A percentile compares a stretch with the other conserved stretches of the same genome.
Evolutionary conservation across 2,113 vertebrate species (phyloP).

Genomic region (Barbus barbus): DNA sequence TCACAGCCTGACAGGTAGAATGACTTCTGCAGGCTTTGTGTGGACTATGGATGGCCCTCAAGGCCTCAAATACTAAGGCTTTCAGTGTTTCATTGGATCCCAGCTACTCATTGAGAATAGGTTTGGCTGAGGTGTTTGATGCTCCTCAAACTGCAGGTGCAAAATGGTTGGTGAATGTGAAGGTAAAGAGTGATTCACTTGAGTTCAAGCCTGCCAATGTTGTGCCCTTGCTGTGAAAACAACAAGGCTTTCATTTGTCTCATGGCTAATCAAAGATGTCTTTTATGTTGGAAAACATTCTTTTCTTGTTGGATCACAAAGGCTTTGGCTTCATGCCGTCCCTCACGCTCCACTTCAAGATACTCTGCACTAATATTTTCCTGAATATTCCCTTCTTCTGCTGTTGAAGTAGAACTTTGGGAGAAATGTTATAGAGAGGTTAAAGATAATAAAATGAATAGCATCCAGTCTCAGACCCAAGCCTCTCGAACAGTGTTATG

Average conservation of each 20-base stretch:
- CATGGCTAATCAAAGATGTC: background rate
- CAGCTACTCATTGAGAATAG: background rate
- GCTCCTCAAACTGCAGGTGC: constrained; percentile 1
- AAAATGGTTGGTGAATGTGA: background rate
- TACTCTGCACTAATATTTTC: constrained; percentile 10
- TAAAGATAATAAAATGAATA: background rate
- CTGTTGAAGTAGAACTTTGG: background rate
- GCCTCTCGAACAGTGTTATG: too few species aligned
- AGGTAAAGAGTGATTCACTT: constrained; percentile 5
- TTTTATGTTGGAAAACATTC: background rate
- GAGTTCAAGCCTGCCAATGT: constrained; percentile 7
- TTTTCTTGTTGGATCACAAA: background rate
- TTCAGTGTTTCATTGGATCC: constrained; percentile 3
- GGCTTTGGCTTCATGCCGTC: constrained; percentile 7
- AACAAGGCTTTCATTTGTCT: background rate
- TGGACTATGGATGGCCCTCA: background rate
- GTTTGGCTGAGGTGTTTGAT: background rate
- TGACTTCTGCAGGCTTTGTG: too few species aligned
- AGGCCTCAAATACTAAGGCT: background rate
- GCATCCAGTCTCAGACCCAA: background rate
- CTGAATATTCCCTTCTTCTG: background rate
- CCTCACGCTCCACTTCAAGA: constrained; percentile 9
- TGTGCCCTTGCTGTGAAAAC: constrained; percentile 12
- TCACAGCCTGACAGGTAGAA: constrained; percentile 39
- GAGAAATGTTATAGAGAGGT: background rate